Base-by-base conservation (phyloP, 2,797 vertebrate species). In the Malurus leucopterus region DNA sequence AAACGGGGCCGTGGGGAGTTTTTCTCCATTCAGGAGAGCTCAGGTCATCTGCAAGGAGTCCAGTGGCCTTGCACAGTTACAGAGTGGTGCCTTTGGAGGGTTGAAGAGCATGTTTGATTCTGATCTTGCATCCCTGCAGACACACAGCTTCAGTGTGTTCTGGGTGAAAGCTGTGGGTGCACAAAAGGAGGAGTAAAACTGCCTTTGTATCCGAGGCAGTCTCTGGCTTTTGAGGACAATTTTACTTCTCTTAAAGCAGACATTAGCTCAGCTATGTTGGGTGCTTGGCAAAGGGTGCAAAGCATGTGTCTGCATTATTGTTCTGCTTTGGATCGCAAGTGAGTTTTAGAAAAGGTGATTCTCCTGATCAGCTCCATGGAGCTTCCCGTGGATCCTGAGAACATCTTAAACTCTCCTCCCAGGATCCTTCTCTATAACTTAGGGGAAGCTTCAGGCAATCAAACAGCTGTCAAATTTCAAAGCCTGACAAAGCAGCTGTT, bases 71-170 rank as follows among this genome's bases (percentile, higher is more conserved):
- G 27, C 21, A 17, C 4, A n/a, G 23, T 54, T 55, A 68, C 34
- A 20, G 32, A 5, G 3, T 16, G 9, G 24, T 58, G 70, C 72
- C 47, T 88, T 78, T 15, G 11, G 44, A 51, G 36, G 10, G 11
- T 8, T n/a, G 80, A 77, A 84, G 43, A n/a, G 14, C 1, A 0
- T 18, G 19, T 30, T 68, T 65, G 23, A 13, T 57, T 86, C 80
- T 40, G 29, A 11, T 24, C 62, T 77, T 50, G 23, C 29, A 24
- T 17, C 46, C 22, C 26, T 71, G 50, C 41, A 46, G 46, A 41
- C 50, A 38, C 8, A 30, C 1, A 41, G 32, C 46, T 57, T 57
- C 0, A 0, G 4, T 44, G 46, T n/a, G 1, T 51, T 34, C 29
- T 19, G 12, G 32, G 16, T 47, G 49, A 62, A 76, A 76, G 44